Percentiles rank a stretch among this genome's conserved stretches.
These are phyloP conservation scores for Myrmophylax atrothorax DNA, from an alignment of 2,113 vertebrate genomes.

Conservation along the genomic window DNA sequence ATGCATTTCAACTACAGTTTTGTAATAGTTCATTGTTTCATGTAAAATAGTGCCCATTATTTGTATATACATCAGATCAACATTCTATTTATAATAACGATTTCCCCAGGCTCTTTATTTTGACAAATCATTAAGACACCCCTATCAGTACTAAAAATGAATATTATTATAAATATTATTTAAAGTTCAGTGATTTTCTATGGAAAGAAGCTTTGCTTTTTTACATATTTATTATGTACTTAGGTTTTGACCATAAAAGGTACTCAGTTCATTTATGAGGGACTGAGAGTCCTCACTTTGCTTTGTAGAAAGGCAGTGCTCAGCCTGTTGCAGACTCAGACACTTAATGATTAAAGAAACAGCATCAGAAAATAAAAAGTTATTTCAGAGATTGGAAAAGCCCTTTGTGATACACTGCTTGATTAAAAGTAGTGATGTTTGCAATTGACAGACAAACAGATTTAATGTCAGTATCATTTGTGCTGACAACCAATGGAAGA, in stretches of 20 bases:
- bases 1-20: slow-evolving; percentile 7
- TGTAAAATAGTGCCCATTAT: background rate
- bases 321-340: background rate
- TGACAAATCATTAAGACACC: background rate
- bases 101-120: background rate
- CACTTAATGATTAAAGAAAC: background rate
- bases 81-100: background rate
- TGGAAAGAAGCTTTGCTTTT: slow-evolving; percentile 18
- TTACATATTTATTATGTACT: slow-evolving; percentile 24
- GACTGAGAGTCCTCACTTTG: background rate
- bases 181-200: slow-evolving; percentile 35
- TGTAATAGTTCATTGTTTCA: background rate
- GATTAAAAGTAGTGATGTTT: slow-evolving; percentile 30
- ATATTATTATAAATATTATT: slow-evolving; percentile 26
- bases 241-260: slow-evolving; percentile 17
- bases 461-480: slow-evolving; percentile 13
- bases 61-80: background rate
- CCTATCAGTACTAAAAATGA: background rate
- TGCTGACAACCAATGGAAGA: slow-evolving; percentile 7
- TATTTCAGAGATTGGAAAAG: slow-evolving; percentile 10
- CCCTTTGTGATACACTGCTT: background rate
- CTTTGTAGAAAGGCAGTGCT: background rate
- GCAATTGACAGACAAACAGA: slow-evolving; percentile 10
- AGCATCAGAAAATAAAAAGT: slow-evolving; percentile 28
- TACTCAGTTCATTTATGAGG: background rate